phyloP scores from a whole-genome alignment of 2,888 invertebrate species.

The Hirtodrosophila alboralis region DNA sequence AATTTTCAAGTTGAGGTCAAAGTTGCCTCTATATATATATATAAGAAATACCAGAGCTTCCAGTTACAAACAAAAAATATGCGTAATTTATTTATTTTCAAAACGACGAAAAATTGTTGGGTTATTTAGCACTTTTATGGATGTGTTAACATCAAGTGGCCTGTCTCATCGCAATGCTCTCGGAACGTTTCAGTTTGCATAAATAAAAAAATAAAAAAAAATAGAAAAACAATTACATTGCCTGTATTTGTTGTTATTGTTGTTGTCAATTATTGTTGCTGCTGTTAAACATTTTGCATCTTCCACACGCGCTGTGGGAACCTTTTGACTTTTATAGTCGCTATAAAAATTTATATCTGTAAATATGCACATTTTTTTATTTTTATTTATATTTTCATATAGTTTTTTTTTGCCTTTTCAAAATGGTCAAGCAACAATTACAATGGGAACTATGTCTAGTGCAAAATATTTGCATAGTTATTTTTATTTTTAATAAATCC shows the following conservation, averaged over 20 bases:
- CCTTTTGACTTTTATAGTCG: conserved; percentile 59
- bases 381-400: conserved; percentile 17
- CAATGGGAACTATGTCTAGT: conserved; percentile 13
- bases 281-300: conserved; percentile 46
- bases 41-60: conserved; percentile 26
- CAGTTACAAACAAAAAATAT: conserved; percentile 15
- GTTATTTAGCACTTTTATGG: conserved; percentile 67
- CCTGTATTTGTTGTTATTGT: conserved; percentile 29
- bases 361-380: conserved; percentile 26
- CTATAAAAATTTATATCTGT: conserved; percentile 43
- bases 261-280: conserved; percentile 2
- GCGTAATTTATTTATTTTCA: conserved; percentile 31
- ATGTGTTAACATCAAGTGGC: conserved; percentile 65
- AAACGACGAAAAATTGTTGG: conserved; percentile 54
- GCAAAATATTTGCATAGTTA: conserved; percentile 1
- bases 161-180: no score
- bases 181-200: conserved; percentile 27
- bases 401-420: no score
- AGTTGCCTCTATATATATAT: conserved; percentile 21
- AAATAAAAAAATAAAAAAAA: no score
- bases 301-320: conserved; percentile 61
- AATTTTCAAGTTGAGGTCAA: conserved; percentile 58
- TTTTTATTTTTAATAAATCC: no score
- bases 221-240: conserved; percentile 63
- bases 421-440: conserved; percentile 21